These are phyloP conservation scores for Choloepus didactylus DNA, from an alignment of 2,797 vertebrate genomes.

Conservation along the genomic window DNA sequence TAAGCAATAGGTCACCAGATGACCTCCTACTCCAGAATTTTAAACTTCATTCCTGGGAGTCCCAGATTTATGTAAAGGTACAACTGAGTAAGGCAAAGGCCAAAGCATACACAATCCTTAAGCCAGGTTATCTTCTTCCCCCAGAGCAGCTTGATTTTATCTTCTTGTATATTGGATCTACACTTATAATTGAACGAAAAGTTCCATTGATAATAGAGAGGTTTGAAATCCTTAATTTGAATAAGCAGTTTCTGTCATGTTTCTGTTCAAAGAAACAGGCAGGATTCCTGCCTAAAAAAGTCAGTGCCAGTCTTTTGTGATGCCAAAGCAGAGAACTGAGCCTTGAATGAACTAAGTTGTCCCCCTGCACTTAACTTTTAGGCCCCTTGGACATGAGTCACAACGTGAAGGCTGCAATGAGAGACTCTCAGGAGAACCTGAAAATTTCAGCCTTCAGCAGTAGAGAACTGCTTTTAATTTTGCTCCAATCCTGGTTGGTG, in stretches of 20 bases:
- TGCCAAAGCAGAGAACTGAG: not conserved
- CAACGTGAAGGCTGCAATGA: not conserved
- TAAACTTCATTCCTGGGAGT: not conserved
- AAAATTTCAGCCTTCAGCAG: not conserved
- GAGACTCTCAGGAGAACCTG: not conserved
- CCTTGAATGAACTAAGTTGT: slow-evolving; percentile 29
- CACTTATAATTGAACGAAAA: not conserved
- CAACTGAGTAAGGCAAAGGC: not conserved
- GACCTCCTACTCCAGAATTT: not conserved
- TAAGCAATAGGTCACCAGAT: not conserved
- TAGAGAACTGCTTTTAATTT: not conserved
- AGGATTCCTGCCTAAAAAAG: slow-evolving; percentile 55
- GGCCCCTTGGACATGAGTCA: not conserved
- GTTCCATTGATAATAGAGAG: not conserved
- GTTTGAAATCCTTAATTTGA: slow-evolving; percentile 13
- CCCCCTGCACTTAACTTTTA: not conserved
- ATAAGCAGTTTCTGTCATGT: not conserved
- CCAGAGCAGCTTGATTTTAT: not conserved
- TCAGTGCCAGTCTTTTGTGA: slow-evolving; percentile 45
- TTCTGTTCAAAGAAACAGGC: slow-evolving; percentile 49
- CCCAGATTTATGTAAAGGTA: not conserved
- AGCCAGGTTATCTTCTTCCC: not conserved
- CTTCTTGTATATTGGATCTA: not conserved
- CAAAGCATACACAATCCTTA: not conserved
- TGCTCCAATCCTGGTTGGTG: slow-evolving; percentile 5